Base-by-base conservation (phyloP, 1,140 invertebrate genomes). In the Lordiphosa stackelbergi region DNA sequence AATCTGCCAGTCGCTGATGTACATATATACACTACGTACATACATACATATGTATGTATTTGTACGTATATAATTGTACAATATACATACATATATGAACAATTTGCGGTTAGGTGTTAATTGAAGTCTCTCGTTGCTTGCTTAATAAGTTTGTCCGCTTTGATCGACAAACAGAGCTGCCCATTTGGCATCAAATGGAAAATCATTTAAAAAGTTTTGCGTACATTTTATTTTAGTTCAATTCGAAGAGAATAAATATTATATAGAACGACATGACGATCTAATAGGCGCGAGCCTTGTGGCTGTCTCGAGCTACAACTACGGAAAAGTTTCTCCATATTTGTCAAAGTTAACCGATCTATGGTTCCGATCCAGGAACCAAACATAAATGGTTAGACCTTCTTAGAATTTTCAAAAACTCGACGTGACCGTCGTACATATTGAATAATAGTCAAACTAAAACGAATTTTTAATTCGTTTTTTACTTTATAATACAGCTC, bases 31-130 rank as follows among this genome's bases (percentile, higher is more conserved):
- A 46, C 41, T 42, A n/a, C n/a, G 47, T 28, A 38, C 13, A 35
- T 53, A 41, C 28, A 35, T n/a, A 48, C 35, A 13, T 53, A 35
- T 37, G 48, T 53, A 37, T 43, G 35, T 34, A 52, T 56, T 58
- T 55, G 9, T 19, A 48, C n/a, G 11, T 48, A 48, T 35, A 49
- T 31, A 8, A 31, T 8, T 31, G 28, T 31, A 31, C 28, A 31
- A 58, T 34, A 37, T 16, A 16, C 16, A 37, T 16, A 16, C 16
- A 16, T 57, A 24, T 54, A 40, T 51, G 31, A 54, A 64, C 49
- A 40, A 42, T 56, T 62, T 79, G 71, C 77, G 75, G 53, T 81
- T 71, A 58, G 75, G 59, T 81, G 75, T 56, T 79, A 79, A 79
- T 75, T 81, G 68, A 71, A 53, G 66, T 60, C 62, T 54, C 59